These are phyloP conservation scores for Deilephila elpenor DNA, from an alignment of 2,888 invertebrate species.

Conservation along the genomic window DNA sequence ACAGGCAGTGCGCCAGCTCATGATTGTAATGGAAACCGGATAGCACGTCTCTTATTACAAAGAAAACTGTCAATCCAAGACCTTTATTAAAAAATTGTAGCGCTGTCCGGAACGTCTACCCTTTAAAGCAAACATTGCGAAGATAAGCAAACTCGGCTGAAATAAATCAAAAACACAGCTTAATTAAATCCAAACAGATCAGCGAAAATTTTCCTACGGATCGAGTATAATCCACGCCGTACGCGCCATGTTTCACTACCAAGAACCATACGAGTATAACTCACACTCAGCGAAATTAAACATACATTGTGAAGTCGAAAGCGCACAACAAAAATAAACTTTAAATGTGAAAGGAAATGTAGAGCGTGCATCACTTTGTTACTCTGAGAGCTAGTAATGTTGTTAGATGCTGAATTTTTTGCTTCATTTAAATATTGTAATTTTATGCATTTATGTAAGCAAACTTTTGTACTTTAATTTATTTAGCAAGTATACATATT, in stretches of 20 bases:
- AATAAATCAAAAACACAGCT: slow-evolving; percentile 27
- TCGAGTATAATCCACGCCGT: slow-evolving; percentile 3
- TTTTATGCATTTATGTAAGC: too few relatives aligned
- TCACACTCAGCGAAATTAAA: slow-evolving; percentile 28
- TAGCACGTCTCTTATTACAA: background rate
- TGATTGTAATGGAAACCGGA: slow-evolving; percentile 6
- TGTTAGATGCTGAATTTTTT: slow-evolving; percentile 4
- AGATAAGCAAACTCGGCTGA: slow-evolving; percentile 8
- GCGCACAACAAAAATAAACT: slow-evolving; percentile 27
- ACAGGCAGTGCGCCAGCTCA: background rate
- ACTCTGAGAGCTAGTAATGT: slow-evolving; percentile 3
- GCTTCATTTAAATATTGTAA: background rate
- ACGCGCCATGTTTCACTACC: background rate
- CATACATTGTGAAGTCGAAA: slow-evolving; percentile 27
- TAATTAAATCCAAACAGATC: slow-evolving; percentile 29
- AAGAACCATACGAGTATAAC: slow-evolving; percentile 7
- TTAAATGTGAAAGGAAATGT: slow-evolving; percentile 26
- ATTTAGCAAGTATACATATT: too few relatives aligned
- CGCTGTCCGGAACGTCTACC: background rate
- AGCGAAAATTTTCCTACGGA: slow-evolving; percentile 14
- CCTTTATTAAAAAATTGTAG: background rate
- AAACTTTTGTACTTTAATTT: too few relatives aligned
- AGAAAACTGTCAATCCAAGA: background rate
- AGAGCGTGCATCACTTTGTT: slow-evolving; percentile 15
- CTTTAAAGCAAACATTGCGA: slow-evolving; percentile 5